Conservation (phyloP, 92 coral and sea anemone species). For the Chrysogorgia sp. region DNA sequence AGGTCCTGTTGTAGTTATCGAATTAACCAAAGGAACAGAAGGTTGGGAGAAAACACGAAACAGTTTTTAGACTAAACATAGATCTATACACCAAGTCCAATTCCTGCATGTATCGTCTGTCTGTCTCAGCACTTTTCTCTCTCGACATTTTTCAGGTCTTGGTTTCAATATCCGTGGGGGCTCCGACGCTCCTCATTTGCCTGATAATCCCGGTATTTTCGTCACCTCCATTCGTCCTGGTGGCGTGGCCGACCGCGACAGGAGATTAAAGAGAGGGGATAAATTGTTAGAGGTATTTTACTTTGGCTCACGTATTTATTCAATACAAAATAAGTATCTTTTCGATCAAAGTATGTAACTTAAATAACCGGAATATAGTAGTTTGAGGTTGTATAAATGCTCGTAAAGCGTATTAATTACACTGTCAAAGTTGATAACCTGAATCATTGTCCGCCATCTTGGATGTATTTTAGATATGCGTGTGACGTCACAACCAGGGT, state of each 20-base stretch:
- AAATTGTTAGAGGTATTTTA: constrained; percentile 82
- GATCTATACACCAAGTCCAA: too few relatives aligned
- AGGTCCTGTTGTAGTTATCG: constrained; percentile 73
- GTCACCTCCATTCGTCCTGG: constrained; percentile 87
- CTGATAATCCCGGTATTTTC: constrained; percentile 81
- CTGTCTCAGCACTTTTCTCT: too few relatives aligned
- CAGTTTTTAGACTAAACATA: background rate
- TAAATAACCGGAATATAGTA: too few relatives aligned
- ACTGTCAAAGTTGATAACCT: too few relatives aligned
- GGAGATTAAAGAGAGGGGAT: constrained; percentile 88
- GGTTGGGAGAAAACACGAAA: constrained; percentile 12
- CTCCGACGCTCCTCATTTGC: constrained; percentile 74
- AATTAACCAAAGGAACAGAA: constrained; percentile 73
- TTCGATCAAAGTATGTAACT: too few relatives aligned
- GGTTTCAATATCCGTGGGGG: constrained; percentile 98
- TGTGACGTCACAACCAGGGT: too few relatives aligned
- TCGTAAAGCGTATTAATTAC: too few relatives aligned
- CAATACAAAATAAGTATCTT: background rate
- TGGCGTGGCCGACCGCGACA: constrained; percentile 89
- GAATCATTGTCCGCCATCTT: too few relatives aligned
- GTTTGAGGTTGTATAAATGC: too few relatives aligned
- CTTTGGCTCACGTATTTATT: background rate
- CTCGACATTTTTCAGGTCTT: too few relatives aligned
- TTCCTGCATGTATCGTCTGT: too few relatives aligned
- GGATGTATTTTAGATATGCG: too few relatives aligned